Evolutionary conservation across 1,140 invertebrate species (phyloP).

Genomic region (Lucilia cuprina): DNA sequence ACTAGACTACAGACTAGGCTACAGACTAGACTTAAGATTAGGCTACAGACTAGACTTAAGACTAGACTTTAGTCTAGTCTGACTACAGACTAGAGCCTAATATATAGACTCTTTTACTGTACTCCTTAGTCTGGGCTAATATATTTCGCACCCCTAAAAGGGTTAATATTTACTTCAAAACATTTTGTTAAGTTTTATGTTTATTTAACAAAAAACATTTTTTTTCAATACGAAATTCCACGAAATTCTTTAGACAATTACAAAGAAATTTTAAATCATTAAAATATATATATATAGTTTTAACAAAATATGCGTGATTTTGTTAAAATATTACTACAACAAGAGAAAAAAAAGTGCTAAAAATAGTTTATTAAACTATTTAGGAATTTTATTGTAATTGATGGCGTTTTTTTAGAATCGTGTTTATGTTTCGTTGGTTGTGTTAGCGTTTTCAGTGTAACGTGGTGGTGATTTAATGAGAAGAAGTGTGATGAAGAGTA

Average conservation of each 20-base stretch:
- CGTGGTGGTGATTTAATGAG: no score
- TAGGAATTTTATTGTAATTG: slow-evolving; percentile 4
- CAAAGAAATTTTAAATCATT: background rate
- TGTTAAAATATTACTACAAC: background rate
- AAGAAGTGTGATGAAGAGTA: no score
- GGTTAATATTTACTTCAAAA: background rate
- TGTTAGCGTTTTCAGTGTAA: no score
- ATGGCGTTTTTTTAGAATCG: background rate
- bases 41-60: no score
- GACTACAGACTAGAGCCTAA: no score
- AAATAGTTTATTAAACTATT: background rate
- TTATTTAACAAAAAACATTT: no score
- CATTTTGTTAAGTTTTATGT: background rate
- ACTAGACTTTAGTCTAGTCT: no score
- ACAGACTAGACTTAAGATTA: no score
- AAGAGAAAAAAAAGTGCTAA: background rate
- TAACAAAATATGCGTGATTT: slow-evolving; percentile 1
- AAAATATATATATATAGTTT: background rate
- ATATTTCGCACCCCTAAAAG: background rate
- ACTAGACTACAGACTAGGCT: no score
- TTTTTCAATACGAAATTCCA: background rate
- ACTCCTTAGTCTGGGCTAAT: no score
- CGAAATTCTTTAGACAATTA: background rate
- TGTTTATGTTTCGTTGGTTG: background rate
- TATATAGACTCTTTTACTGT: no score